These are phyloP conservation scores for Illadopsis cleaveri DNA, from an alignment of 2,113 vertebrate genomes.

Conservation along the genomic window DNA sequence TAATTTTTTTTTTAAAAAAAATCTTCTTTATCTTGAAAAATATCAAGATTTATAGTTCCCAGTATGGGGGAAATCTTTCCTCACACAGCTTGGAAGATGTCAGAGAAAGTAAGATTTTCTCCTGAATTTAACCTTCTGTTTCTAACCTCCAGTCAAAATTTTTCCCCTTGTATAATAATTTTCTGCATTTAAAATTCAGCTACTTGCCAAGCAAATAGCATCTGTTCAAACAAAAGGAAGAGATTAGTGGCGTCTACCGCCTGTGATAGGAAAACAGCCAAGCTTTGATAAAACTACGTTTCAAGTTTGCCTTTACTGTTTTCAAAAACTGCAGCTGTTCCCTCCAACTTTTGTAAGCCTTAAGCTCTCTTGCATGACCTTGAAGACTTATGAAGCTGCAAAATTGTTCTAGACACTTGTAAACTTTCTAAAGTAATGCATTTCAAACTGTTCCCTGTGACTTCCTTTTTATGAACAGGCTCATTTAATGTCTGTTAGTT, in stretches of 20 bases:
- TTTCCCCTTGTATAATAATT: background rate
- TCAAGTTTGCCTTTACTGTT: constrained; percentile 11
- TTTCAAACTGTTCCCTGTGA: background rate
- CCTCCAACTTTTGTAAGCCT: background rate
- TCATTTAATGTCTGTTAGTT: background rate
- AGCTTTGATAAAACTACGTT: background rate
- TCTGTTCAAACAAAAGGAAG: constrained; percentile 51
- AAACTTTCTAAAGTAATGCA: background rate
- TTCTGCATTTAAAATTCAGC: constrained; percentile 6
- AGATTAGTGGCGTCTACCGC: background rate
- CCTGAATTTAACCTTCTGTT: background rate
- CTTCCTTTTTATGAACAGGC: background rate
- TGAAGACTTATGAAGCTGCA: background rate
- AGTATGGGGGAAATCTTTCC: background rate
- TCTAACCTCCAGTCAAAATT: background rate
- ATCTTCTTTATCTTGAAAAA: background rate
- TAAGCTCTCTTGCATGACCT: constrained; percentile 15
- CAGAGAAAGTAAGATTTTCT: background rate
- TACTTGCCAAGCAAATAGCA: background rate
- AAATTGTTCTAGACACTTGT: background rate
- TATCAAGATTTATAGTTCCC: background rate
- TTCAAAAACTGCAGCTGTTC: constrained; percentile 46
- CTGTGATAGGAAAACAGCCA: background rate
- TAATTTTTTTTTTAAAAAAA: background rate
- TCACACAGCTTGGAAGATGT: background rate